These are phyloP conservation scores for Chiridota heheva DNA, from an alignment of 35 echinoderm and acorn worm species.

Conservation along the genomic window DNA sequence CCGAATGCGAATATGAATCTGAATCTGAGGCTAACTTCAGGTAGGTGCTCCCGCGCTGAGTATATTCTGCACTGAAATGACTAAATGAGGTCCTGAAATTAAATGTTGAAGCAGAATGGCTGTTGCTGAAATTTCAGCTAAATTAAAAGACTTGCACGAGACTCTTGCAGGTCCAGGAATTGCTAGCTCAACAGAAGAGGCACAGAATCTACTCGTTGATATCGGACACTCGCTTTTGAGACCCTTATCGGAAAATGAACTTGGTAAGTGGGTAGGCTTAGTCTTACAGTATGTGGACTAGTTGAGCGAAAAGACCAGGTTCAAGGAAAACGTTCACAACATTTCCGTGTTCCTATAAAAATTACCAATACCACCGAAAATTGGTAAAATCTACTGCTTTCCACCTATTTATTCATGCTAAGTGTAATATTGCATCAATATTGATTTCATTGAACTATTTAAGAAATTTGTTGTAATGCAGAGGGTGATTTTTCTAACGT, in stretches of 20 bases:
- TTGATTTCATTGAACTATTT: background rate
- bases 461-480: background rate
- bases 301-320: no score
- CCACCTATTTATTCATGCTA: background rate
- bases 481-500: background rate
- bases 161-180: conserved; percentile 4
- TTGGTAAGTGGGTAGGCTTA: conserved; percentile 54
- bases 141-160: conserved; percentile 53
- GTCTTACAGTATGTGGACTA: background rate
- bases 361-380: no score
- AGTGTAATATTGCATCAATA: background rate
- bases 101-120: no score
- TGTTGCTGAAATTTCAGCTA: conserved; percentile 39
- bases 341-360: no score
- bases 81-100: no score
- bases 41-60: no score
- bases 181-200: conserved; percentile 50
- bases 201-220: conserved; percentile 68
- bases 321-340: no score
- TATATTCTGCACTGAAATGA: no score
- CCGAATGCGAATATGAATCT: no score
- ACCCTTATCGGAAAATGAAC: conserved; percentile 53
- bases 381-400: background rate
- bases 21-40: no score
- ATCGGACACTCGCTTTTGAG: conserved; percentile 49